phyloP scores from a whole-genome alignment of 2,113 vertebrate species.

The Trogon surrucura region DNA sequence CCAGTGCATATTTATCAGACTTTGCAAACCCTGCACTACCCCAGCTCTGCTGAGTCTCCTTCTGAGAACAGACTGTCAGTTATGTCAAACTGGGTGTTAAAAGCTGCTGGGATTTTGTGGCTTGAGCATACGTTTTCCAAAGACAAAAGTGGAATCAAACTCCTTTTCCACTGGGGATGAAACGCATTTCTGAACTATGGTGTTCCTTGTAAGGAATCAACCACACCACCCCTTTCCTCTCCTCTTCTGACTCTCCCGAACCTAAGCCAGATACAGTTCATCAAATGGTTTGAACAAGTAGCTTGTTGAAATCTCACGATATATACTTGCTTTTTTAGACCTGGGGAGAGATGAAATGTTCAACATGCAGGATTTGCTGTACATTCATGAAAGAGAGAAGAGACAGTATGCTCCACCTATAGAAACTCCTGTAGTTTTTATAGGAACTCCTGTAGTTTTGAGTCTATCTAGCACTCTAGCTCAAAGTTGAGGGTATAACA shows the following conservation, averaged over 20 bases:
- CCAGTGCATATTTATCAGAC: constrained; percentile 49
- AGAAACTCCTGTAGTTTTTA: neutral
- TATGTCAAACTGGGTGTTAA: constrained; percentile 44
- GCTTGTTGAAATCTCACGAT: neutral
- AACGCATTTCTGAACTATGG: neutral
- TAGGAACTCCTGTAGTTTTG: neutral
- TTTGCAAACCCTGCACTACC: constrained; percentile 5
- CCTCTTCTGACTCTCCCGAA: neutral
- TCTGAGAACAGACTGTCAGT: constrained; percentile 45
- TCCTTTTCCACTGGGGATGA: neutral
- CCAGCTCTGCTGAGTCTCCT: constrained; percentile 36
- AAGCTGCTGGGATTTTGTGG: constrained; percentile 46
- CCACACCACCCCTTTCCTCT: neutral
- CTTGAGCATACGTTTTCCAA: neutral
- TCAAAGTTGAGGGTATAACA: constrained; percentile 1
- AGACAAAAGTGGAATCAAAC: constrained; percentile 39
- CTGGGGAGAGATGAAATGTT: neutral
- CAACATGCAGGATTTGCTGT: neutral
- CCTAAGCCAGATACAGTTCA: neutral
- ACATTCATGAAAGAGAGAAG: neutral
- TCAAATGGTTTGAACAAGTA: neutral
- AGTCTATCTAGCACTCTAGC: neutral
- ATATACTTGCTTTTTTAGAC: neutral
- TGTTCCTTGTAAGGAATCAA: neutral
- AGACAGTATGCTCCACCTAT: neutral